Evolutionary conservation across 2,888 invertebrate species (phyloP), one percentile per base, ranked within the genome.

Genomic region (Micoletzkya japonica): DNA sequence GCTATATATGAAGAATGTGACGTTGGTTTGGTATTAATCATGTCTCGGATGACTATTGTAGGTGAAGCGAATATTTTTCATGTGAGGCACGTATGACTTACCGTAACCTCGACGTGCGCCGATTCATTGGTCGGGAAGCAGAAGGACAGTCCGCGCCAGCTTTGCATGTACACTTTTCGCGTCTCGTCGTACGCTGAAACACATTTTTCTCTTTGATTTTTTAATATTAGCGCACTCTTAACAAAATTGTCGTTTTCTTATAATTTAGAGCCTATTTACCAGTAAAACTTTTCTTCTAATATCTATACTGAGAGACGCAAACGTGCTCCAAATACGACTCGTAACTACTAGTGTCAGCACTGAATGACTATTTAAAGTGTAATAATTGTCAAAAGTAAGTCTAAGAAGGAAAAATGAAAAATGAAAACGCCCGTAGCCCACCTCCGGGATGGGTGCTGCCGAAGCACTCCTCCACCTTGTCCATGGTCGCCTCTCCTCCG

Each of bases 381-480:
- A 14, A 14, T 52, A 52, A 6, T 14, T 6, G 52, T 6, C 6
- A 6, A 52, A 52, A 52, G 6, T 52, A 52, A 30, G 4, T 44
- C 4, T n/a, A 28, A 34, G 49, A 24, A 24, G 17, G 4, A 24
- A 10, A 37, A 52, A 56, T 56, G 14, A 56, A 24, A 10, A 17
- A 56, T n/a, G 10, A 14, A 10, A 17, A 56, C 10, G 56, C 28
- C 10, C 17, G 28, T 20, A 7, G 30, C 57, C 14, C 32, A 88
- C 88, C 87, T 81, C 96, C 97, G 36, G 97, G 97, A 88, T 95
- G 95, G 39, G 98, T 98, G 73, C 97, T 96, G 77, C 97, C 97
- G 89, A 98, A 98, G 69, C 94, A 95, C 88, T 95, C 94, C 88
- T 97, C 97, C 80, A 98, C 95, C 88, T 95, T 95, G 88, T 96